Evolutionary conservation across 1,140 invertebrate species (phyloP), one percentile per base, ranked within the genome.

Genomic region (Euglossa dilemma): DNA sequence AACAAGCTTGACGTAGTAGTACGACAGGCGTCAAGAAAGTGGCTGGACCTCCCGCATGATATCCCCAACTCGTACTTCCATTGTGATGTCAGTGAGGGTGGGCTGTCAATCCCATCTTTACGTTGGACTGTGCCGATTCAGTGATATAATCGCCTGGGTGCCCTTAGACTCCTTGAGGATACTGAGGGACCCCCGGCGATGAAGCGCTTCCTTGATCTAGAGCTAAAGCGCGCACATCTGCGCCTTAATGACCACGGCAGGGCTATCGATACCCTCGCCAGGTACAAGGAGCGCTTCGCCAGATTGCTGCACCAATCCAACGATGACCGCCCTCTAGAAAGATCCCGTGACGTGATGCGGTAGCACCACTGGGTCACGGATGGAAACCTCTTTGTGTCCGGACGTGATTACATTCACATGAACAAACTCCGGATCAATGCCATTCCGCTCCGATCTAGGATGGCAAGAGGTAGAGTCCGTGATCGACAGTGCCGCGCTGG

Each of bases 401-500:
- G 96, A 97, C 97, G 96, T 95, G 95, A 95, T 95, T 95, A 95
- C 23, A 23, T 70, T 0, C 25, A 70, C 23, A 16, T 70, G 5
- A 25, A n/a, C 23, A 16, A 81, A 12, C 11, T 85, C 0, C 5
- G 79, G 0, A 88, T 90, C 5, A 86, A 85, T 28, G 86, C 83
- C 0, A 2, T 90, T 0, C 83, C 85, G 6, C 87, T 85, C 0
- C 23, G 66, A 45, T 75, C 74, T 11, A 36, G 84, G 18, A 82
- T 57, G 2, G 18, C 59, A 1, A 59, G 76, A n/a, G 83, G 77
- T 0, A 16, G 71, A 25, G 12, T 7, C 3, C 4, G 23, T 7
- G 72, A 80, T 64, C 54, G 72, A 14, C 11, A 9, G 8, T 84
- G 82, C 43, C 64, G 83, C 54, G 84, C 64, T 16, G 79, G 70